A percentile compares a stretch with the other conserved stretches of the same genome.
Evolutionary conservation across 2,797 vertebrate species (phyloP).

Genomic region (Poeciliopsis presidionis): DNA sequence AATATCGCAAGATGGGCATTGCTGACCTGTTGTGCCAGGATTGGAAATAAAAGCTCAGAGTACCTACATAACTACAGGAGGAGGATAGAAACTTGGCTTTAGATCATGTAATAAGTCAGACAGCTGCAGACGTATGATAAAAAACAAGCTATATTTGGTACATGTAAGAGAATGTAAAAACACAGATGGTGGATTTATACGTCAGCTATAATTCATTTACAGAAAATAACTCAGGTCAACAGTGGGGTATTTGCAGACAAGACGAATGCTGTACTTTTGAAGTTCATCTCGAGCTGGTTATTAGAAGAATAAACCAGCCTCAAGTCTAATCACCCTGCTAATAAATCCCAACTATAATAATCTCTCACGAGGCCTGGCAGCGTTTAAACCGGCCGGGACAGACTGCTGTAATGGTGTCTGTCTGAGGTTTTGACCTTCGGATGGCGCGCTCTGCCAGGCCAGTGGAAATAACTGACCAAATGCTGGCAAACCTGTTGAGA

Average conservation of each 20-base stretch:
- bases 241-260: background rate
- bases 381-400: constrained; percentile 44
- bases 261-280: constrained; percentile 9
- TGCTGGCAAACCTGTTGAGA: constrained; percentile 55
- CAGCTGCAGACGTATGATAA: constrained; percentile 12
- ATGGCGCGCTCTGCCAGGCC: constrained; percentile 42
- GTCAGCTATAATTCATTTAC: background rate
- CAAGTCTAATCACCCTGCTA: constrained; percentile 2
- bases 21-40: constrained; percentile 2
- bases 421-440: constrained; percentile 52
- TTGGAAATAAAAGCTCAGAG: background rate
- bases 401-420: constrained; percentile 59
- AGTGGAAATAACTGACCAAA: constrained; percentile 73
- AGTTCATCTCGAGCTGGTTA: constrained; percentile 8
- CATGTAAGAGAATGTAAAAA: constrained; percentile 13
- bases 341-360: constrained; percentile 19
- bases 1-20: constrained; percentile 20
- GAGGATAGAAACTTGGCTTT: constrained; percentile 15
- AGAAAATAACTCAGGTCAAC: background rate
- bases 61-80: background rate
- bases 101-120: constrained; percentile 23
- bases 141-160: background rate
- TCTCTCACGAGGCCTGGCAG: constrained; percentile 27
- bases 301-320: background rate
- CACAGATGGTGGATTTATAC: constrained; percentile 14